Percentiles rank a stretch among this genome's conserved stretches.
phyloP scores from a whole-genome alignment of 2,888 invertebrate species.

The Drosophila flavopinicola region DNA sequence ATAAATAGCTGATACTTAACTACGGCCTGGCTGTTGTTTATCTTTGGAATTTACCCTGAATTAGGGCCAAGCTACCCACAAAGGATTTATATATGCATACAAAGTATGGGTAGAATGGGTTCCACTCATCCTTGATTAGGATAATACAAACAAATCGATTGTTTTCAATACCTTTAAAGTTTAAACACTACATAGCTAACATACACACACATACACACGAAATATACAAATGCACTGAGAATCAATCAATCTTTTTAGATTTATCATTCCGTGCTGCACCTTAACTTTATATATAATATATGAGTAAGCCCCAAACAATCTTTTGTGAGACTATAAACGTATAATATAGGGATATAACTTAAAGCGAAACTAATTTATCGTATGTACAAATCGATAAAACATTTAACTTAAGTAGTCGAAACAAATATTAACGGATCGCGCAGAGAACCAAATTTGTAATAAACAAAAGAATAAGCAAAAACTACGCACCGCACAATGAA shows the following conservation, averaged over 20 bases:
- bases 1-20: constrained; percentile 50
- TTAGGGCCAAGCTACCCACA: constrained; percentile 39
- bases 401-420: constrained; percentile 69
- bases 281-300: constrained; percentile 40
- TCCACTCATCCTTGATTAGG: constrained; percentile 26
- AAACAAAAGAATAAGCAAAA: constrained; percentile 39
- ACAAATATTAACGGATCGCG: constrained; percentile 45
- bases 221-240: constrained; percentile 40
- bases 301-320: constrained; percentile 66
- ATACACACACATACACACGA: constrained; percentile 7
- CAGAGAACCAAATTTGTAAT: constrained; percentile 75
- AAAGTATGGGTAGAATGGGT: constrained; percentile 59
- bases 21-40: constrained; percentile 72
- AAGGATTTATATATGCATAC: constrained; percentile 52
- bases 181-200: constrained; percentile 12
- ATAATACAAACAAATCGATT: constrained; percentile 26
- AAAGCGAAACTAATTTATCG: constrained; percentile 62
- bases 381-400: constrained; percentile 68
- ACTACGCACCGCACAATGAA: constrained; percentile 72
- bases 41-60: constrained; percentile 32
- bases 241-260: constrained; percentile 36
- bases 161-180: constrained; percentile 38
- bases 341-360: constrained; percentile 61
- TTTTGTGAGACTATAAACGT: constrained; percentile 76
- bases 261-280: constrained; percentile 54